phyloP scores from a whole-genome alignment of 1,140 invertebrate species.

The Octopus bimaculoides region DNA sequence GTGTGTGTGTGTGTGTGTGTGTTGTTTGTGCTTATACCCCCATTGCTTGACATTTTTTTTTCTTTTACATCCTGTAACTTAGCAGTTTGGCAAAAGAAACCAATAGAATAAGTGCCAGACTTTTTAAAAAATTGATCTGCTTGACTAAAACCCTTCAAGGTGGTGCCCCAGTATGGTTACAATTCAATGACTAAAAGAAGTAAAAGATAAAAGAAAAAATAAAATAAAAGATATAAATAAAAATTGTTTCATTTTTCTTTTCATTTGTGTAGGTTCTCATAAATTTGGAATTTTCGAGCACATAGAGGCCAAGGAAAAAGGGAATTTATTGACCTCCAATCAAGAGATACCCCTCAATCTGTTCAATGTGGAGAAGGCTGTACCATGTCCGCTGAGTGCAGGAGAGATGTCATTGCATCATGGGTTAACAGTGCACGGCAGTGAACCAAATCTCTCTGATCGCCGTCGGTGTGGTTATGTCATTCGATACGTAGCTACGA shows the following conservation, averaged over 20 bases:
- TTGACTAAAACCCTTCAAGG: too few species aligned
- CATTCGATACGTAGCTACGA: conserved; percentile 38
- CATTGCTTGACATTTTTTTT: too few species aligned
- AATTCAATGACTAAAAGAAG: too few species aligned
- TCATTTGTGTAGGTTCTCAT: conserved; percentile 30
- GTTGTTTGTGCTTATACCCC: too few species aligned
- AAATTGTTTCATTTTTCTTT: background rate
- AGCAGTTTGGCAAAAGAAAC: too few species aligned
- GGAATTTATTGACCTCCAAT: conserved; percentile 40
- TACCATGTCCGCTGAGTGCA: conserved; percentile 36
- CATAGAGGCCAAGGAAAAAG: conserved; percentile 21
- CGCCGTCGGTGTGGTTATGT: conserved; percentile 40
- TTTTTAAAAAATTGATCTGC: too few species aligned
- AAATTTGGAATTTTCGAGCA: conserved; percentile 36
- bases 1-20: too few species aligned
- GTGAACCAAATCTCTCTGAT: conserved; percentile 33
- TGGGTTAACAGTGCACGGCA: conserved; percentile 40
- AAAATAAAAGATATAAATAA: too few species aligned
- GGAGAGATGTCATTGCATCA: conserved; percentile 42
- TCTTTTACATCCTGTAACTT: too few species aligned
- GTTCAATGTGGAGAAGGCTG: conserved; percentile 27
- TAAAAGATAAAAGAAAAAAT: too few species aligned
- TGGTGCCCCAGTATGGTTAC: too few species aligned
- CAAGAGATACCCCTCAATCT: conserved; percentile 34
- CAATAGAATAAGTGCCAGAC: too few species aligned